phyloP scores from a whole-genome alignment of 1,140 invertebrate species.

The Drosophila rhopaloa region DNA sequence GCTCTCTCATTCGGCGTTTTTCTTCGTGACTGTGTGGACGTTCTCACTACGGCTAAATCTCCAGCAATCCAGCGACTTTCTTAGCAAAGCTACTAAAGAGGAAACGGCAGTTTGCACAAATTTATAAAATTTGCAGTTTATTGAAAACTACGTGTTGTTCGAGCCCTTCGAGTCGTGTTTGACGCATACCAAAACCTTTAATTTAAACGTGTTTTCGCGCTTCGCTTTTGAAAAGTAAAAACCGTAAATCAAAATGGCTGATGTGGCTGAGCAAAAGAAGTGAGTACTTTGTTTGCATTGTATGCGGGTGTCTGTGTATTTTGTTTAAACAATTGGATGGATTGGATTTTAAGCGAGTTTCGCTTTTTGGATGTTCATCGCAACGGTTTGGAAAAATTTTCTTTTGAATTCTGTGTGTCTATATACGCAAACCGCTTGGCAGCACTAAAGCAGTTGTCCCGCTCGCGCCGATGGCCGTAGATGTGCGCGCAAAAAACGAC shows the following conservation, averaged over 20 bases:
- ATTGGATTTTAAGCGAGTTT: conserved; percentile 42
- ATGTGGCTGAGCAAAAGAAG: conserved; percentile 84
- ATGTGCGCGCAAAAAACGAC: conserved; percentile 78
- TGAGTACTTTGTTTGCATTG: conserved; percentile 68
- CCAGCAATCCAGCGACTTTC: conserved; percentile 58
- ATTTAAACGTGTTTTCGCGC: conserved; percentile 61
- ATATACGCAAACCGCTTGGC: conserved; percentile 71
- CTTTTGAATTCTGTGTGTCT: conserved; percentile 76
- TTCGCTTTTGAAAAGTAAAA: conserved; percentile 68
- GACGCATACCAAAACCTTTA: conserved; percentile 28
- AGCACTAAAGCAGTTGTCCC: conserved; percentile 57
- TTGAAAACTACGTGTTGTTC: conserved; percentile 39
- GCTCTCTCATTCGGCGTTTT: conserved; percentile 81
- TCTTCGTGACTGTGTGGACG: conserved; percentile 75
- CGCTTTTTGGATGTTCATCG: conserved; percentile 43
- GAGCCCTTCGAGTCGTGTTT: conserved; percentile 41
- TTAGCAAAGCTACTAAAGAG: conserved; percentile 59
- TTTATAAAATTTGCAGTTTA: conserved; percentile 60
- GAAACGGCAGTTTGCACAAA: conserved; percentile 61
- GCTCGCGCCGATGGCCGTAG: conserved; percentile 37
- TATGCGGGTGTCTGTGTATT: conserved; percentile 43
- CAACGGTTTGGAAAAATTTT: conserved; percentile 71
- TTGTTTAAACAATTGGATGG: conserved; percentile 57
- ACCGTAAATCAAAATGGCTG: conserved; percentile 81
- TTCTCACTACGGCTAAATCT: conserved; percentile 44